A percentile compares a stretch with the other conserved stretches of the same genome.
Conservation (phyloP, 2,797 vertebrate species). For the Sciaenops ocellatus region DNA sequence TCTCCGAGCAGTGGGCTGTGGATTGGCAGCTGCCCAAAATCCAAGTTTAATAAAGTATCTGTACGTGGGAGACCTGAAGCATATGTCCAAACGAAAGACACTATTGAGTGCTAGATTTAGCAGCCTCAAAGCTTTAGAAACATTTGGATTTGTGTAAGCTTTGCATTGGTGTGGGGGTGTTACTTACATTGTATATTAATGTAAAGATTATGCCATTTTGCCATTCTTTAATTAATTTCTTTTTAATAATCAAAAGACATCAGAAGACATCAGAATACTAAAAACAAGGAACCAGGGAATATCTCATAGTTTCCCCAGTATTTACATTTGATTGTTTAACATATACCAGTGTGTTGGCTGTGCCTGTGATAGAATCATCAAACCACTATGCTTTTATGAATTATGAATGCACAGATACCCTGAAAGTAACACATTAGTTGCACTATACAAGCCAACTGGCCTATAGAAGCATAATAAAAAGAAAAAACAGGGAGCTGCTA, state of each 20-base stretch:
- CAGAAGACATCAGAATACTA: neutral
- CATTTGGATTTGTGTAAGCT: constrained; percentile 25
- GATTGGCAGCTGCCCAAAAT: constrained; percentile 62
- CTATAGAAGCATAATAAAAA: constrained; percentile 28
- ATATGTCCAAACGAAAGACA: constrained; percentile 32
- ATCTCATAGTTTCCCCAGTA: neutral
- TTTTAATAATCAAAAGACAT: constrained; percentile 16
- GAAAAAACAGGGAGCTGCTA: constrained; percentile 19
- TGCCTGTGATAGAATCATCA: neutral
- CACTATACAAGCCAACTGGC: constrained; percentile 7
- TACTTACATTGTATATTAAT: constrained; percentile 10
- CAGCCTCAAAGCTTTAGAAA: constrained; percentile 37
- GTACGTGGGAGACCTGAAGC: constrained; percentile 50
- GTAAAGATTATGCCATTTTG: constrained; percentile 18
- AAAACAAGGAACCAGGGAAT: neutral
- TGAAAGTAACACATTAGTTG: constrained; percentile 33
- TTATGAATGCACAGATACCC: constrained; percentile 33
- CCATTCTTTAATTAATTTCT: constrained; percentile 12
- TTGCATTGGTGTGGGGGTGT: constrained; percentile 21
- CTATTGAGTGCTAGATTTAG: constrained; percentile 45
- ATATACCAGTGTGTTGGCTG: neutral
- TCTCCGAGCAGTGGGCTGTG: constrained; percentile 60
- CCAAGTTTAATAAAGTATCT: constrained; percentile 62
- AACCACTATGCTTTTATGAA: constrained; percentile 34
- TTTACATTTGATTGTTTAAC: constrained; percentile 11